These are phyloP conservation scores for Mormyrops attenuatus DNA, from an alignment of 2,797 vertebrate genomes.

Conservation along the genomic window DNA sequence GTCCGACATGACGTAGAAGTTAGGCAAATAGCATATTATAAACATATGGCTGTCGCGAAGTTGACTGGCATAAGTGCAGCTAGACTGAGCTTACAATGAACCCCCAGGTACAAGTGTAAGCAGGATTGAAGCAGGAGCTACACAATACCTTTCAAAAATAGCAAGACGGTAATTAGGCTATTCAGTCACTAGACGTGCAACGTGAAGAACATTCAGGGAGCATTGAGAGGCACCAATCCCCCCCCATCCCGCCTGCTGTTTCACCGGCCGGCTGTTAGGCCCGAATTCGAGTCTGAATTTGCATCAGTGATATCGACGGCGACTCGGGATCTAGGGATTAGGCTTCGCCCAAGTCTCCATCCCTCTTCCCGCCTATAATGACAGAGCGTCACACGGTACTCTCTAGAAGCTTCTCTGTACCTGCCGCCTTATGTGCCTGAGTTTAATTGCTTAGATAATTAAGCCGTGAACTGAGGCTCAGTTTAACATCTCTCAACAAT, in stretches of 20 bases:
- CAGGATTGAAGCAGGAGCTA: not conserved
- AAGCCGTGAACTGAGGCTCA: conserved; percentile 2
- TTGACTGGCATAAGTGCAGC: not conserved
- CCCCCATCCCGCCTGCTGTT: not conserved
- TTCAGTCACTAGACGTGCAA: not conserved
- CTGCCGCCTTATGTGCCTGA: not conserved
- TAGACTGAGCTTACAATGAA: not conserved
- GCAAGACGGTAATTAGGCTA: not conserved
- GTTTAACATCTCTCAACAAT: not conserved
- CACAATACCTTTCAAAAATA: not conserved
- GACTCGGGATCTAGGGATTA: not conserved
- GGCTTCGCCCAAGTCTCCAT: not conserved
- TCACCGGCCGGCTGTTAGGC: not conserved
- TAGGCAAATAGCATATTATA: not conserved
- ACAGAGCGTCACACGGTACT: not conserved
- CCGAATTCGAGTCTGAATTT: not conserved
- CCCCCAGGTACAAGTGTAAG: not conserved
- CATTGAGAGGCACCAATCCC: not conserved
- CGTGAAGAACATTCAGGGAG: not conserved
- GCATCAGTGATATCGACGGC: not conserved
- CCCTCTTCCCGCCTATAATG: not conserved
- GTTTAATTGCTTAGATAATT: conserved; percentile 18
- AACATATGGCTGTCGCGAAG: not conserved
- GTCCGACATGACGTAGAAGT: not conserved
- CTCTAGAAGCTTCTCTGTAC: not conserved